Base-by-base conservation (phyloP, 2,888 invertebrate species). In the Xylocampa areola region DNA sequence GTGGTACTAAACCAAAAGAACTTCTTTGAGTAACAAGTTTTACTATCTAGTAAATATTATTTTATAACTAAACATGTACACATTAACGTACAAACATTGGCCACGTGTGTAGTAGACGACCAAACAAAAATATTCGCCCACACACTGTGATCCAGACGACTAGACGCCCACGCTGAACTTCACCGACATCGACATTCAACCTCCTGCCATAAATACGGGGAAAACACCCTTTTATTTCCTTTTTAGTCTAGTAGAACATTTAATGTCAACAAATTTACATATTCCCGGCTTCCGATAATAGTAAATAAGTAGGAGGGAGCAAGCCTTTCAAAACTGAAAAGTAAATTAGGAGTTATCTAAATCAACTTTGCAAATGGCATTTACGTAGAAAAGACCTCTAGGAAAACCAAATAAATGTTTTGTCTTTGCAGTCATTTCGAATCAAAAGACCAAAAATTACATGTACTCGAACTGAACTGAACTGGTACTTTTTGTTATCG, bases 121-220 rank as follows among this genome's bases (percentile, higher is more conserved):
- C 50, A 57, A 63, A 74, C 65, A 70, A 74, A 74, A 74, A 74
- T 74, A 73, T 57, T 68, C 75, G 73, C 74, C 73, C 75, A 70
- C 73, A 64, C 73, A 55, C 52, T 13, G 47, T 51, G 52, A 44
- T 63, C 62, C 70, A 75, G 75, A 73, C 74, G 41, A 57, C 40
- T 37, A 50, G 75, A 73, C 75, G 75, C 75, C 73, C 50, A 75
- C 73, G 45, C 35, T 47, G 52, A 52, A 47, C 53, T 66, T 66
- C 66, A 43, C 40, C 47, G 39, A 54, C 63, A 66, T 66, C 49
- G 41, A 50, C 57, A 35, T 55, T 62, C 21, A 6, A 21, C 21
- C 21, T 4, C 5, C 53, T 58, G 48, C 39, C 14, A 27, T 32
- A 25, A 41, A 40, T 55, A 66, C 50, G 29, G 40, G 19, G 19